These are phyloP conservation scores for Tryphoninae sp. DNA, from an alignment of 2,888 invertebrate genomes.

Conservation along the genomic window DNA sequence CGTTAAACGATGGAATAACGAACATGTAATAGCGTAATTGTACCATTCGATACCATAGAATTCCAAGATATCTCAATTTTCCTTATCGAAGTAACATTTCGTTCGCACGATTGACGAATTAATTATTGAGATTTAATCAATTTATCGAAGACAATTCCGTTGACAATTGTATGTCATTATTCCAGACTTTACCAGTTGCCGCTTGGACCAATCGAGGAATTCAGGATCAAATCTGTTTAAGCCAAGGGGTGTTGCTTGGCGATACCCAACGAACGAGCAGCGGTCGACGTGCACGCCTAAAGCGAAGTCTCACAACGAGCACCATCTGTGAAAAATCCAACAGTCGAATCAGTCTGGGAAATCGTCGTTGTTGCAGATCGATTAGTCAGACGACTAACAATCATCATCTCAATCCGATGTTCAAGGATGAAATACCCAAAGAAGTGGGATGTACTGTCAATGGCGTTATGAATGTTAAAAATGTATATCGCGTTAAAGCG, in stretches of 20 bases:
- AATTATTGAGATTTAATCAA: background rate
- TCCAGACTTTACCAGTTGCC: conserved; percentile 71
- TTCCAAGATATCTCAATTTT: background rate
- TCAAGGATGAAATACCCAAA: background rate
- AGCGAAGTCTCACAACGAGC: conserved; percentile 72
- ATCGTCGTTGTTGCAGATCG: conserved; percentile 73
- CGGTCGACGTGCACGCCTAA: conserved; percentile 54
- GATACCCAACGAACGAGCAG: conserved; percentile 27
- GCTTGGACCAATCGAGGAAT: conserved; percentile 68
- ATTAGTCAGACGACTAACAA: background rate
- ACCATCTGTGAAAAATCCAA: conserved; percentile 64
- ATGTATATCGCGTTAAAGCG: too few species aligned
- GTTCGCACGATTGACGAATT: background rate
- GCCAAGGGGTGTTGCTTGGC: background rate
- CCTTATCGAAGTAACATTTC: background rate
- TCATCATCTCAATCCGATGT: background rate
- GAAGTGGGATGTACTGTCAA: background rate
- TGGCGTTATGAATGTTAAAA: too few species aligned
- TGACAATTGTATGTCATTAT: conserved; percentile 67
- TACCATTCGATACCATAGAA: background rate
- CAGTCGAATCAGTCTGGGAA: conserved; percentile 72
- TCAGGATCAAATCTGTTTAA: conserved; percentile 24
- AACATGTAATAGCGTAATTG: background rate
- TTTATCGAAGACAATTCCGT: conserved; percentile 59
- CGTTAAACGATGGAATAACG: too few species aligned